Evolutionary conservation across 2,797 vertebrate species (phyloP), one percentile per base, ranked within the genome.

Genomic region (Lithobates sylvaticus): DNA sequence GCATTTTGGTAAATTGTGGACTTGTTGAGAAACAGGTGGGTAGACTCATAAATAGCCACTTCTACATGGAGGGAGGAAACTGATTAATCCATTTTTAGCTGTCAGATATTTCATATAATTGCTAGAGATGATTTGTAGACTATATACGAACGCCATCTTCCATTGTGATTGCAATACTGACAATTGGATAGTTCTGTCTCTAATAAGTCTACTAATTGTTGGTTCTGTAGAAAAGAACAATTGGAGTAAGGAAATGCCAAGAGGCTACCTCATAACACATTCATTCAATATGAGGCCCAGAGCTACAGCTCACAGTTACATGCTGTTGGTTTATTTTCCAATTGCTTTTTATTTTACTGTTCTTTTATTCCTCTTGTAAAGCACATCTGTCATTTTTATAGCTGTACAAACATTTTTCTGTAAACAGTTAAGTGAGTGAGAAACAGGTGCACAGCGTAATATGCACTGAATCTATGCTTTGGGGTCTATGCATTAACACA

Each of bases 311-410:
- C 69, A 75, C 13, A 27, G 26, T 61, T 44, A 69, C 75, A 84
- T 29, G 32, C 67, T 68, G 65, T 70, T 70, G n/a, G 75, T 61
- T 84, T 84, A 81, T 71, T 72, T 23, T 58, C 42, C 32, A 39
- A 70, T 71, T 54, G 16, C 65, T 58, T 78, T 77, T 71, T 58
- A 65, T 77, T 77, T 70, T 72, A 67, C 75, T 77, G 74, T 71
- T 84, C 67, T 71, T 84, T 78, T 84, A 84, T 77, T 75, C n/a
- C 23, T 77, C 50, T 78, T 78, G 4, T 71, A 78, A 84, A 71
- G 34, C 36, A 78, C 76, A 78, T 84, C 58, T 78, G 29, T 84
- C 83, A 72, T 34, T 84, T 78, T 84, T 78, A 84, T 72, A 70
- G 75, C 68, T 78, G 32, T 73, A 73, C 76, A 50, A 64, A 32